Evolutionary conservation across 2,888 invertebrate genomes (phyloP), one percentile per base, ranked within the genome.

Genomic region (Drosophila mayaguana): DNA sequence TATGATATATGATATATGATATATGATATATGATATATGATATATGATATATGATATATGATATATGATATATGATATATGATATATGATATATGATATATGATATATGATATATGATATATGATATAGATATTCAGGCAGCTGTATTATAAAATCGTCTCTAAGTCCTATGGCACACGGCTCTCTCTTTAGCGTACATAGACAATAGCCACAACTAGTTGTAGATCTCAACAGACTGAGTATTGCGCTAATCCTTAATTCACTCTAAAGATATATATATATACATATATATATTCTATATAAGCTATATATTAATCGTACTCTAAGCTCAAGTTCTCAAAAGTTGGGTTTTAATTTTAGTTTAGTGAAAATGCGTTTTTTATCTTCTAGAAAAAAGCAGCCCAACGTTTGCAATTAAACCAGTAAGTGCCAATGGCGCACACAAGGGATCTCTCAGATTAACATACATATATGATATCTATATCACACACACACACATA

Each of bases 151-250:
- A 32, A 45, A 34, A 40, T n/a, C 50, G n/a, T 56, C 22, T 56
- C 25, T 36, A 60, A 63, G 45, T 50, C 48, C 60, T 46, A 51
- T 16, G 45, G 72, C 64, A 68, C 51, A 57, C 42, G 65, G 63
- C 80, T 78, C 71, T 78, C 67, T 78, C 61, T 80, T 34, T 59
- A 38, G 56, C 40, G 51, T 55, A 55, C 42, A 63, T 25, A 63
- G 51, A 62, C 57, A 63, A 48, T 57, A 36, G 51, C 46, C 55
- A 28, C 43, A 63, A 57, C 63, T 88, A 89, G 84, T 89, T 84
- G 89, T 84, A 81, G 84, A 89, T 84, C 89, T 83, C 84, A 84
- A 78, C 88, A 88, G 85, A 86, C 85, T 88, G 88, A 88, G 88
- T 87, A 83, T 84, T 74, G 65, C 67, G 72, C 46, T 66, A 65